Evolutionary conservation across 2,797 vertebrate species (phyloP).

Genomic region (Prunella strophiata): DNA sequence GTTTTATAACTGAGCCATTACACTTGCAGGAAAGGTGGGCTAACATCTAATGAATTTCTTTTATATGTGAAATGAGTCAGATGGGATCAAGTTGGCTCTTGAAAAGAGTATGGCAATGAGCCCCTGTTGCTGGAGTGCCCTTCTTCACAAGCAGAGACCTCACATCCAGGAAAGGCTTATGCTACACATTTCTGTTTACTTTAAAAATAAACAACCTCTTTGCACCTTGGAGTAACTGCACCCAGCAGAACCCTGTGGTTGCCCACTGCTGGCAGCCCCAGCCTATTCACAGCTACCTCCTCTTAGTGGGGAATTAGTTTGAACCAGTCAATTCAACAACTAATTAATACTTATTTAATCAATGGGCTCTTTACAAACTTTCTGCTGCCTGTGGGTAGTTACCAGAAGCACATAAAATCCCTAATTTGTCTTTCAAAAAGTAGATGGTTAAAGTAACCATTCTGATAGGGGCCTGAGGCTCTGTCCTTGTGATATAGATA

Average conservation of each 20-base stretch:
- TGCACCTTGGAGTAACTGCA: neutral
- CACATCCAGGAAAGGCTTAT: neutral
- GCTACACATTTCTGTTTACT: neutral
- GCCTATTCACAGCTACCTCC: neutral
- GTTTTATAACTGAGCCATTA: neutral
- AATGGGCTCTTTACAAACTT: conserved; percentile 32
- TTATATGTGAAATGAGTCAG: neutral
- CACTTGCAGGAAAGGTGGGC: neutral
- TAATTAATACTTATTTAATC: conserved; percentile 60
- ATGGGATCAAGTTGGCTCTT: neutral
- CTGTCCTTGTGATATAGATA: neutral
- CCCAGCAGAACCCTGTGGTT: neutral
- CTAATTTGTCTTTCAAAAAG: conserved; percentile 40
- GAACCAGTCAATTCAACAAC: conserved; percentile 28
- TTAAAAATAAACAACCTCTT: neutral
- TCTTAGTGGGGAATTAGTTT: conserved; percentile 5
- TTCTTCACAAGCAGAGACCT: neutral
- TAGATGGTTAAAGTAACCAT: neutral
- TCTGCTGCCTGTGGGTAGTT: conserved; percentile 24
- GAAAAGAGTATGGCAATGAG: neutral
- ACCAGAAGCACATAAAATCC: conserved; percentile 49
- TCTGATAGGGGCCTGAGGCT: neutral
- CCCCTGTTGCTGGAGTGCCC: neutral
- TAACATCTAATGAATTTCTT: neutral
- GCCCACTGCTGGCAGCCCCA: neutral